Percentiles rank a stretch among this genome's conserved stretches.
phyloP scores from a whole-genome alignment of 2,113 vertebrate genomes.

The Monopterus albus region DNA sequence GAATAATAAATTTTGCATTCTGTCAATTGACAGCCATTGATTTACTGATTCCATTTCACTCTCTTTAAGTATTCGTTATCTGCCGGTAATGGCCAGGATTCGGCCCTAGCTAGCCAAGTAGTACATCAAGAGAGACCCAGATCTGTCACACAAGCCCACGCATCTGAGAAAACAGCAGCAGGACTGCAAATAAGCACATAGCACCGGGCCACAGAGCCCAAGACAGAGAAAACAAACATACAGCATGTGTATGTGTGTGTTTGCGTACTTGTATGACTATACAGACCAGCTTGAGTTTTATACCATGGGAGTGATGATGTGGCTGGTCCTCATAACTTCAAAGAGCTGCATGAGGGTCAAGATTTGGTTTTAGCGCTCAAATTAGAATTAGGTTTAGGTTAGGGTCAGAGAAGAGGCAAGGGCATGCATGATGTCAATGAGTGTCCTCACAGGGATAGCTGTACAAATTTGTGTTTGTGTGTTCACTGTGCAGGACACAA shows the following conservation, averaged over 20 bases:
- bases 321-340: too few species aligned
- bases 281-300: too few species aligned
- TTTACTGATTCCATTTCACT: conserved; percentile 29
- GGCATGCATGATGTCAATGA: too few species aligned
- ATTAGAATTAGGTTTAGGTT: too few species aligned
- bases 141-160: conserved; percentile 69
- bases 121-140: conserved; percentile 69
- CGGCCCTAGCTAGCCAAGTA: conserved; percentile 42
- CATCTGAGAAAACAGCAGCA: conserved; percentile 43
- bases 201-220: conserved; percentile 25
- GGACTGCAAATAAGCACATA: conserved; percentile 31
- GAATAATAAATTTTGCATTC: background rate
- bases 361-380: too few species aligned
- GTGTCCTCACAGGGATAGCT: too few species aligned
- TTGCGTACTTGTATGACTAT: background rate
- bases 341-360: too few species aligned
- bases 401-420: too few species aligned
- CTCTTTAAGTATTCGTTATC: conserved; percentile 41
- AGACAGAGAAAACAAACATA: conserved; percentile 20
- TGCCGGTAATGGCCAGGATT: conserved; percentile 48
- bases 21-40: conserved; percentile 20
- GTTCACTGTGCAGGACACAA: too few species aligned
- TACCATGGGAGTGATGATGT: too few species aligned
- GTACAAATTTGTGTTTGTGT: too few species aligned
- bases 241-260: background rate